Conservation (phyloP, 1,140 invertebrate species). For the Paracyclopina nana region DNA sequence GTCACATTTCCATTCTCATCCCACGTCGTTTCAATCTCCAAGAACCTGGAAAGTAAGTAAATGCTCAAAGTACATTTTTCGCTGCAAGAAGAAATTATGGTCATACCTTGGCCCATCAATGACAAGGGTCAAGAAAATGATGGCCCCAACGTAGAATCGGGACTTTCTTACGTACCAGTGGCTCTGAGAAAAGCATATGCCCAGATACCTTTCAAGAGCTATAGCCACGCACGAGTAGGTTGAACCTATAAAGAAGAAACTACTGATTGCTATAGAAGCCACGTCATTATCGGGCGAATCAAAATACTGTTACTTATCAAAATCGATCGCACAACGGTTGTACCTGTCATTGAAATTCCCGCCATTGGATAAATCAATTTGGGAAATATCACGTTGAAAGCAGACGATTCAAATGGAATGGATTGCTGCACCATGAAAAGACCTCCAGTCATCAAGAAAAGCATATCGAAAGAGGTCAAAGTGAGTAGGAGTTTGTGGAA, state of each 20-base stretch:
- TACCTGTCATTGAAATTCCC: slow-evolving; percentile 3
- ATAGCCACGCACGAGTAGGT: not conserved
- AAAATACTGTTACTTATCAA: no score
- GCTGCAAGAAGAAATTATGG: no score
- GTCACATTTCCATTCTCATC: not conserved
- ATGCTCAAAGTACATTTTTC: no score
- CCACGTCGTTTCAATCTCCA: not conserved
- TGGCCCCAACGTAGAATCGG: not conserved
- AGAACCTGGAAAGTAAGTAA: not conserved
- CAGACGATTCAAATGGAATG: not conserved
- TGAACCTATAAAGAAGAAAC: not conserved
- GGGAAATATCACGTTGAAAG: not conserved
- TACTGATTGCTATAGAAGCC: no score
- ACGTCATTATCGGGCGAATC: no score
- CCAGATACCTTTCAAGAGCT: not conserved
- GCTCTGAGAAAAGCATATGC: not conserved
- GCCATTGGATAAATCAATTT: not conserved
- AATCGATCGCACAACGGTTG: no score
- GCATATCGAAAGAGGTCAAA: not conserved
- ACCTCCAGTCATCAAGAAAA: not conserved
- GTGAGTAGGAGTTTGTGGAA: slow-evolving; percentile 1
- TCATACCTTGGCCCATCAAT: not conserved
- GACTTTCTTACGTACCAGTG: not conserved
- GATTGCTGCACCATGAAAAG: not conserved
- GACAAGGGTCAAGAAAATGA: not conserved